These are phyloP conservation scores for Acrossocheilus wenchowensis DNA, from an alignment of 2,797 vertebrate genomes.

Conservation along the genomic window DNA sequence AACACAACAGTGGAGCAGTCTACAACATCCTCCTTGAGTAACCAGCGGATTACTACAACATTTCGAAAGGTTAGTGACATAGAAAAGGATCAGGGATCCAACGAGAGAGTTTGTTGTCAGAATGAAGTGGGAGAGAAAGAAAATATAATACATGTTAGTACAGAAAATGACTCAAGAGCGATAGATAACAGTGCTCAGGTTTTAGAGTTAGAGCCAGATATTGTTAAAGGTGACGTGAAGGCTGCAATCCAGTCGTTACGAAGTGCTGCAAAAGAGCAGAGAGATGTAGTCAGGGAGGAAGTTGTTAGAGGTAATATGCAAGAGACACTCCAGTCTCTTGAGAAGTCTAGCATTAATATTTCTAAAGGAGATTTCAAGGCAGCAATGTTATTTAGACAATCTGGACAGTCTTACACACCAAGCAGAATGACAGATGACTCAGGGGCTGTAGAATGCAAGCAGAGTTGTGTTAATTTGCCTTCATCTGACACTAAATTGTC, in stretches of 20 bases:
- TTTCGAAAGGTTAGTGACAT: slow-evolving; percentile 93
- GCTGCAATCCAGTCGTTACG: slow-evolving; percentile 75
- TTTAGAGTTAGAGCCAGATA: slow-evolving; percentile 67
- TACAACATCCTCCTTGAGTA: slow-evolving; percentile 66
- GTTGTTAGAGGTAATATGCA: slow-evolving; percentile 80
- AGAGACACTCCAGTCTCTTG: slow-evolving; percentile 82
- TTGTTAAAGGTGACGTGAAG: slow-evolving; percentile 70
- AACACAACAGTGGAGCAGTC: slow-evolving; percentile 64
- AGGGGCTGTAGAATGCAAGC: slow-evolving; percentile 72
- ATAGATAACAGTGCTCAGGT: slow-evolving; percentile 69
- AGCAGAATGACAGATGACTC: slow-evolving; percentile 69
- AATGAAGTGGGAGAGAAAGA: slow-evolving; percentile 71
- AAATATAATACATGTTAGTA: slow-evolving; percentile 77
- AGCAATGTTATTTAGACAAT: slow-evolving; percentile 88
- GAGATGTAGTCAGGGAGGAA: slow-evolving; percentile 80
- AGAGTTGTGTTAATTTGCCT: slow-evolving; percentile 79
- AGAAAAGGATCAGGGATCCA: slow-evolving; percentile 74
- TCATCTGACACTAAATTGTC: slow-evolving; percentile 88
- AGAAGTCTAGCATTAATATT: slow-evolving; percentile 84
- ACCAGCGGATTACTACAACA: slow-evolving; percentile 77
- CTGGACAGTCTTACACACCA: slow-evolving; percentile 74
- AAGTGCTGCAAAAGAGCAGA: slow-evolving; percentile 71
- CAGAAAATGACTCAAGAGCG: slow-evolving; percentile 72
- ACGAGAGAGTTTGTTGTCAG: slow-evolving; percentile 72
- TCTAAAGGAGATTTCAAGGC: slow-evolving; percentile 85